Evolutionary conservation across 2,797 vertebrate species (phyloP).

Genomic region (Acridotheres tristis): DNA sequence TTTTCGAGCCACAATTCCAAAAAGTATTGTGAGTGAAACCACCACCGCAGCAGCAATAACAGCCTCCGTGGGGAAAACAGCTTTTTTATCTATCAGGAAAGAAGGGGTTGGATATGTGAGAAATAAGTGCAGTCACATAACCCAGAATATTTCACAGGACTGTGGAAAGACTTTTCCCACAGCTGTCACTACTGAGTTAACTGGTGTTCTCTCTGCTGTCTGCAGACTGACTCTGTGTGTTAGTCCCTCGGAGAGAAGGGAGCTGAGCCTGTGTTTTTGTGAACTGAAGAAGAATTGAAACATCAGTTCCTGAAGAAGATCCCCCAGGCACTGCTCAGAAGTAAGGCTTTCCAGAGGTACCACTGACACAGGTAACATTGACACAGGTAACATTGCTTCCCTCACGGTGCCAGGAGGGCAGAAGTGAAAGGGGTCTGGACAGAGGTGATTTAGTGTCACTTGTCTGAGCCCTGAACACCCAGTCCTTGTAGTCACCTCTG

Average conservation of each 20-base stretch:
- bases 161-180: background rate
- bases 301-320: background rate
- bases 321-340: background rate
- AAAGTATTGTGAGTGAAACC: constrained; percentile 75
- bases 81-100: constrained; percentile 75
- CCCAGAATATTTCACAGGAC: background rate
- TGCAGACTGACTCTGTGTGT: background rate
- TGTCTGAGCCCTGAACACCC: background rate
- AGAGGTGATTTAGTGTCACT: background rate
- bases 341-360: background rate
- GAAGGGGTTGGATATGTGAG: background rate
- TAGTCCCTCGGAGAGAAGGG: background rate
- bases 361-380: background rate
- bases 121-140: background rate
- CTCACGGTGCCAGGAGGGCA: background rate
- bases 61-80: constrained; percentile 79
- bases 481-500: background rate
- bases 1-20: constrained; percentile 82
- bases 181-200: background rate
- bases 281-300: background rate
- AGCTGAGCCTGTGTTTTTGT: background rate
- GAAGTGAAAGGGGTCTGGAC: background rate
- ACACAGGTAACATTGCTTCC: background rate
- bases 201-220: background rate
- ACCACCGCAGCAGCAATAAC: constrained; percentile 86